These are phyloP conservation scores for Brienomyrus brachyistius DNA, from an alignment of 2,113 vertebrate species.

Conservation along the genomic window DNA sequence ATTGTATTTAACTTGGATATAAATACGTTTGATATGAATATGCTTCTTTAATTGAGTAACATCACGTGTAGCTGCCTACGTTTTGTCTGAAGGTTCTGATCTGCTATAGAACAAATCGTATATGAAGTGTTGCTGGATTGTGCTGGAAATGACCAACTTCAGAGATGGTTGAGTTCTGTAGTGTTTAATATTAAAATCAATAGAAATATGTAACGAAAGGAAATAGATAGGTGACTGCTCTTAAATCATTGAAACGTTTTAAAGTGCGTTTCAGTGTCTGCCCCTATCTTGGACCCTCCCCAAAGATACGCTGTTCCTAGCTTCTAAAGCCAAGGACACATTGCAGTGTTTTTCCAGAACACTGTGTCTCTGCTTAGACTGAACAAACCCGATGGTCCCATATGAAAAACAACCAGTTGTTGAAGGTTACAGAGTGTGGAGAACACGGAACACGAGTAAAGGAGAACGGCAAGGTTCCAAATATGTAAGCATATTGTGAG, in stretches of 20 bases:
- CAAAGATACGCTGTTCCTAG: background rate
- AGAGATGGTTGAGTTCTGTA: background rate
- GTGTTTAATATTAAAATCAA: background rate
- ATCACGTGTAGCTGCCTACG: background rate
- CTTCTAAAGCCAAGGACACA: background rate
- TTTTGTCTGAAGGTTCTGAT: background rate
- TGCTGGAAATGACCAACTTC: background rate
- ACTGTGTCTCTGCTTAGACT: background rate
- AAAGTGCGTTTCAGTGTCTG: background rate
- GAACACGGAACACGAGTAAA: background rate
- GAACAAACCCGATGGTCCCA: background rate
- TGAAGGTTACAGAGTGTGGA: background rate
- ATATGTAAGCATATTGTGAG: background rate
- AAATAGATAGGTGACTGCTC: background rate
- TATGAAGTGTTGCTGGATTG: background rate
- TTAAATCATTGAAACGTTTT: background rate
- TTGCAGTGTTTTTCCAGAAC: background rate
- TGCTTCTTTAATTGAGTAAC: background rate
- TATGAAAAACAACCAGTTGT: background rate
- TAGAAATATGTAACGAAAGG: background rate
- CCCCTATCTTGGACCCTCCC: background rate
- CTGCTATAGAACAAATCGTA: background rate
- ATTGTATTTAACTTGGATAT: background rate
- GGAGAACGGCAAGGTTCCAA: background rate
- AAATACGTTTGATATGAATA: background rate